These are phyloP conservation scores for Leptopterna dolabrata DNA, from an alignment of 2,888 invertebrate species.

Conservation along the genomic window DNA sequence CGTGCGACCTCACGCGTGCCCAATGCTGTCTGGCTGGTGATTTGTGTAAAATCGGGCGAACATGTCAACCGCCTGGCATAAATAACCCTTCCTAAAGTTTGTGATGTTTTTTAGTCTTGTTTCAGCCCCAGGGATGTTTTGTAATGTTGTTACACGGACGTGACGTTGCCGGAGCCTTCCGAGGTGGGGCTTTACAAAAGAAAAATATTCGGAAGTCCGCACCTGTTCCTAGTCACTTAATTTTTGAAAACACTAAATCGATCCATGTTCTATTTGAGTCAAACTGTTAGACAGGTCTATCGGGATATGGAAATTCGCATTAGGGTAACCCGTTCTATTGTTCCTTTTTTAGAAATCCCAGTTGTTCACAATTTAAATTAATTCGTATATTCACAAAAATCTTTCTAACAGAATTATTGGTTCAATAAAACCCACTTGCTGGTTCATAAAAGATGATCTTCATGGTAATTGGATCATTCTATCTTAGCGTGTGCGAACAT, in stretches of 20 bases:
- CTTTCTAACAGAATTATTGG: too few species aligned
- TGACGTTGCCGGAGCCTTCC: neutral
- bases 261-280: neutral
- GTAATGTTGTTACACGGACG: neutral
- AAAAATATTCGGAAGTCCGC: neutral
- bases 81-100: neutral
- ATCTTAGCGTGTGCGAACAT: too few species aligned
- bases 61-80: neutral
- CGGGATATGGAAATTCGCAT: too few species aligned
- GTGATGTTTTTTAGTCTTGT: neutral
- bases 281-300: neutral
- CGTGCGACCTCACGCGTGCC: conserved; percentile 34
- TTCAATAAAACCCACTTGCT: too few species aligned
- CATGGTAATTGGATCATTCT: too few species aligned
- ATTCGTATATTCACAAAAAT: too few species aligned
- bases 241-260: neutral
- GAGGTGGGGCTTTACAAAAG: neutral
- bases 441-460: too few species aligned
- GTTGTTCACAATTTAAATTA: too few species aligned
- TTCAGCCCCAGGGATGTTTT: neutral
- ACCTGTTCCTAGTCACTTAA: neutral
- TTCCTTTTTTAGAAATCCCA: too few species aligned
- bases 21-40: neutral
- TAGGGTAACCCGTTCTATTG: too few species aligned
- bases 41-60: neutral